These are phyloP conservation scores for Montifringilla adamsi DNA, from an alignment of 2,113 vertebrate genomes.

Conservation along the genomic window DNA sequence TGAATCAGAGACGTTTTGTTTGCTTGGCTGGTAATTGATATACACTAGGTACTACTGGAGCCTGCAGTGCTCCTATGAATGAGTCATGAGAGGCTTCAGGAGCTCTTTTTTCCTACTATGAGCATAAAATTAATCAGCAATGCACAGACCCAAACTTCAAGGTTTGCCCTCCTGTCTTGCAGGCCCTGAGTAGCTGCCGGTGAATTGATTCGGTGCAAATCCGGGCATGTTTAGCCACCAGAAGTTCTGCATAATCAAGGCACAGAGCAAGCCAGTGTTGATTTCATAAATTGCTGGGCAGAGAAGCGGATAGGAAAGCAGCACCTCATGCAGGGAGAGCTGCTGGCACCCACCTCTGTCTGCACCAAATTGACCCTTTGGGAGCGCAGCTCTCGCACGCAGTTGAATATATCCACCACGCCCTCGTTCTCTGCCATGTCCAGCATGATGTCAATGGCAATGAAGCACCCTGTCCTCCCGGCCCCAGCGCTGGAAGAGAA, in stretches of 20 bases:
- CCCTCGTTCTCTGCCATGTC: conserved; percentile 99
- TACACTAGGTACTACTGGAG: background rate
- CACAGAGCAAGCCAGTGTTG: background rate
- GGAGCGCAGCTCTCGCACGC: conserved; percentile 93
- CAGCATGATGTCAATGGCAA: conserved; percentile 97
- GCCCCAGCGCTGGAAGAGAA: conserved; percentile 84
- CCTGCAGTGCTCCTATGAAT: background rate
- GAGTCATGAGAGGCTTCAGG: background rate
- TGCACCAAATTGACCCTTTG: conserved; percentile 97
- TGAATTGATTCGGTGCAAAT: background rate
- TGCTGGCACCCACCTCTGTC: conserved; percentile 84
- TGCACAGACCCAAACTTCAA: background rate
- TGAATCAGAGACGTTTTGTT: background rate
- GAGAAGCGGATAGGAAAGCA: background rate
- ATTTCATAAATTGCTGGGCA: background rate
- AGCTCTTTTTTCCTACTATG: background rate
- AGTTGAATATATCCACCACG: conserved; percentile 97
- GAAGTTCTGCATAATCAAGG: background rate
- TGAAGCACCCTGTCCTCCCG: conserved; percentile 93
- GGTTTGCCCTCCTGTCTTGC: conserved; percentile 9
- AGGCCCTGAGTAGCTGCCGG: background rate
- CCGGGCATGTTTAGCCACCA: background rate
- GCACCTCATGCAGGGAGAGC: background rate
- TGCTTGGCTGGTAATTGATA: background rate
- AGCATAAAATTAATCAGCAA: conserved; percentile 27